A percentile compares a stretch with the other conserved stretches of the same genome.
phyloP scores from a whole-genome alignment of 2,113 vertebrate species.

The Malaclemys terrapin region DNA sequence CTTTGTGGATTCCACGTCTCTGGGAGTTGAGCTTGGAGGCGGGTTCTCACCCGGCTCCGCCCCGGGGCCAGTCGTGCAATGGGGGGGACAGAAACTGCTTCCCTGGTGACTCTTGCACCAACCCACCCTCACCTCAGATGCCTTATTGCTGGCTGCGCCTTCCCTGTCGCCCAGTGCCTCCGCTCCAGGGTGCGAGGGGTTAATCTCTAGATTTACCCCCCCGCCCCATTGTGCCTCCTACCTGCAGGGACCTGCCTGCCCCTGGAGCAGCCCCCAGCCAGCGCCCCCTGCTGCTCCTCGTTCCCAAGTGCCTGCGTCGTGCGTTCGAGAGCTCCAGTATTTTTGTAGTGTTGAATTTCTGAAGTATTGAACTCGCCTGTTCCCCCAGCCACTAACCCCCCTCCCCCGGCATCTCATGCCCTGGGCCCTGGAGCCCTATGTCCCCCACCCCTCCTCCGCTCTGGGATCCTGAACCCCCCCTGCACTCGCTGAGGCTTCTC shows the following conservation, averaged over 20 bases:
- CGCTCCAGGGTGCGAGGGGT: not conserved
- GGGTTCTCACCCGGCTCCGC: not conserved
- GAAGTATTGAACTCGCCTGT: conserved; percentile 16
- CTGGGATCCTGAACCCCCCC: not conserved
- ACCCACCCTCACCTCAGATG: conserved; percentile 37
- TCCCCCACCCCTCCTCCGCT: not conserved
- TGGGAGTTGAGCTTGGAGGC: not conserved
- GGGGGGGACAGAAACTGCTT: not conserved
- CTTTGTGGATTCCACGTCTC: not conserved
- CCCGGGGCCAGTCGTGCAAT: not conserved
- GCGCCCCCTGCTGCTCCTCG: not conserved
- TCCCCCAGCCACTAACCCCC: conserved; percentile 11
- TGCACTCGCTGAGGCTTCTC: conserved; percentile 60
- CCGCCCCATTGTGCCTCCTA: not conserved
- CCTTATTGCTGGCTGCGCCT: conserved; percentile 55
- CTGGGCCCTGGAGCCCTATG: not conserved
- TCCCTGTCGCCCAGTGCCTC: not conserved
- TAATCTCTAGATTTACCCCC: not conserved
- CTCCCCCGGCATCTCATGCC: rapidly evolving
- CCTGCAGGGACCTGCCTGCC: not conserved
- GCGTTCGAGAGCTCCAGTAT: conserved; percentile 47
- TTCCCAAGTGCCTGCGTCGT: conserved; percentile 68
- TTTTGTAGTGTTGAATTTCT: conserved; percentile 64
- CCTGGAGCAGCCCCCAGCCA: rapidly evolving
- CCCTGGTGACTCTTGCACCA: not conserved